Evolutionary conservation across 2,888 invertebrate genomes (phyloP), one percentile per base, ranked within the genome.

Genomic region (Platynereis dumerilii): DNA sequence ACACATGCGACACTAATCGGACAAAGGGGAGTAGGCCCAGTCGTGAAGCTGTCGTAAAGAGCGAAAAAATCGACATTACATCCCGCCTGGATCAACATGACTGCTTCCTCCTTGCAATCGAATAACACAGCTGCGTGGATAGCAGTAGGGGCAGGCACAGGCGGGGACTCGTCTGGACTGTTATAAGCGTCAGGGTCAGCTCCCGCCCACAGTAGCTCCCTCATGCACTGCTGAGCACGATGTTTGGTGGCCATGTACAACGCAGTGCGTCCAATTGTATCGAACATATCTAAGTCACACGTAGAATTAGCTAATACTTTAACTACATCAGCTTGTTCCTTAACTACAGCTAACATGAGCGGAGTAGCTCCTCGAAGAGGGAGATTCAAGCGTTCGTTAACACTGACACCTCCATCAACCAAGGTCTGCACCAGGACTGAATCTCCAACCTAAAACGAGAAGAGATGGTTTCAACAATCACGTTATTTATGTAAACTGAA

Each of bases 281-380:
- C 48, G 48, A 48, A 48, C 48, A 22, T 48, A n/a, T 48, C 48
- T n/a, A 48, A 22, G n/a, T 48, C 20, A 22, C 48, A 48, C 7
- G 20, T 22, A 5, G 48, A n/a, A 10, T 48, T n/a, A 10, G 48
- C 48, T 7, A 48, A 22, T 10, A 22, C n/a, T 5, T n/a, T 5
- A 3, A 48, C 48, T 10, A 48, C 22, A 5, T n/a, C 48, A 48
- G 48, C 20, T 22, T 48, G 48, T n/a, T 22, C 48, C n/a, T 48
- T 48, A n/a, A 22, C 48, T n/a, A 48, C 48, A 22, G 48, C 48
- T n/a, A 48, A 48, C 48, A 48, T 48, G 10, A 48, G n/a, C n/a
- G 22, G 48, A 5, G 48, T 48, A n/a, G 48, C n/a, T n/a, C 48
- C 48, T 34, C 12, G 34, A 3, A 48, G n/a, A 48, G 48, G 48